Base-by-base conservation (phyloP, 1,140 invertebrate species). In the Melanaphis sacchari region DNA sequence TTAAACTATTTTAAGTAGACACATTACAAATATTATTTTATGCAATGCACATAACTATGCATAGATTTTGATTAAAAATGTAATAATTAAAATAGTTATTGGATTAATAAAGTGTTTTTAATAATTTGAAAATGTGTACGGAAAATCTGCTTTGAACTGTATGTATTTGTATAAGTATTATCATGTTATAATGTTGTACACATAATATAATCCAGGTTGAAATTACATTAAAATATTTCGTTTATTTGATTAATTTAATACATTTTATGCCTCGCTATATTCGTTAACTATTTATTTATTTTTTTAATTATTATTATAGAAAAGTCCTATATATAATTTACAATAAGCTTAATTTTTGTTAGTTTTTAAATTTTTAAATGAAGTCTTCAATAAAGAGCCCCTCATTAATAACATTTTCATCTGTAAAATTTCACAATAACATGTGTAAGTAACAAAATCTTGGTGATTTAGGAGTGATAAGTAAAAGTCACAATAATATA, bases 61-160 rank as follows among this genome's bases (percentile, higher is more conserved):
- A 76, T 5, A 76, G 31, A 2, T 31, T n/a, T 76, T n/a, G 31
- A 76, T 76, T n/a, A 76, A 76, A 76, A 76, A 76, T 76, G 31
- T 76, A 76, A 76, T 76, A n/a, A 76, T 76, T 76, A 76, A 76
- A 76, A 76, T 59, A 31, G 31, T n/a, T 76, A 76, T 76, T 76
- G n/a, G 31, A 76, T 76, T n/a, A n/a, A 18, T 76, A 76, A 76
- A 76, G 4, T 76, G 18, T n/a, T 36, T 76, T n/a, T n/a, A n/a
- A 36, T 76, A n/a, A n/a, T n/a, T 76, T 76, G 31, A 76, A n/a
- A 76, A n/a, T n/a, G 1, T 36, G n/a, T 2, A n/a, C 18, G 31
- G n/a, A 76, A 76, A 76, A 76, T 76, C 36, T 36, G 15, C 59
- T 76, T 76, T 76, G 59, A 76, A 76, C 59, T 18, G 31, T 59